These are phyloP conservation scores for Cyanoderma ruficeps DNA, from an alignment of 2,113 vertebrate species.

Conservation along the genomic window DNA sequence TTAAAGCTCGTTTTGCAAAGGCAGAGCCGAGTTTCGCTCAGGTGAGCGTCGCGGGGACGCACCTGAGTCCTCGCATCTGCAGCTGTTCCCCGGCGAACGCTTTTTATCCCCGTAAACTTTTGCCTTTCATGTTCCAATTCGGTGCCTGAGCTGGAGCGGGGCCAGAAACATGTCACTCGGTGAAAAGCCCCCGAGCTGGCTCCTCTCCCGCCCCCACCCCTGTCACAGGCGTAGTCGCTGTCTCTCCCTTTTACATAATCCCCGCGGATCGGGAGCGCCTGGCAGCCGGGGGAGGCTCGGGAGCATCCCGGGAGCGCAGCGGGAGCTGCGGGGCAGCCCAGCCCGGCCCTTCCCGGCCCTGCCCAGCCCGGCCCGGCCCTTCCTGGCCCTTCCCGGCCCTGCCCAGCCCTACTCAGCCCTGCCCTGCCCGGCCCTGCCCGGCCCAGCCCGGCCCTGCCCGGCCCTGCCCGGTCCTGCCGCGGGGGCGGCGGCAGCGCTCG, in stretches of 20 bases:
- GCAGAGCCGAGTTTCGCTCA: neutral
- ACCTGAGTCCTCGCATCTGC: neutral
- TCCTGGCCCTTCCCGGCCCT: neutral
- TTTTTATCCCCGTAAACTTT: neutral
- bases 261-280: slow-evolving; percentile 41
- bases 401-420: neutral
- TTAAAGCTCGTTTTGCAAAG: neutral
- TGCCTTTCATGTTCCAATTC: neutral
- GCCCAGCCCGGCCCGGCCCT: neutral
- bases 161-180: slow-evolving; percentile 7
- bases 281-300: slow-evolving; percentile 58
- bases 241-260: slow-evolving; percentile 60
- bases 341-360: neutral
- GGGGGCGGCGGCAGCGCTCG: neutral
- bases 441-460: neutral
- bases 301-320: neutral
- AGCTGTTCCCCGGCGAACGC: neutral
- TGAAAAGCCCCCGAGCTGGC: slow-evolving; percentile 12
- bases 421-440: neutral
- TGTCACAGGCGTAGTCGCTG: neutral
- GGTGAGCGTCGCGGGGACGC: neutral
- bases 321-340: neutral
- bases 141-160: slow-evolving; percentile 40
- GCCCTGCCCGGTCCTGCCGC: neutral
- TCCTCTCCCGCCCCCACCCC: slow-evolving; percentile 27